phyloP scores from a whole-genome alignment of 2,888 invertebrate species.

The Punctoribates punctum region DNA sequence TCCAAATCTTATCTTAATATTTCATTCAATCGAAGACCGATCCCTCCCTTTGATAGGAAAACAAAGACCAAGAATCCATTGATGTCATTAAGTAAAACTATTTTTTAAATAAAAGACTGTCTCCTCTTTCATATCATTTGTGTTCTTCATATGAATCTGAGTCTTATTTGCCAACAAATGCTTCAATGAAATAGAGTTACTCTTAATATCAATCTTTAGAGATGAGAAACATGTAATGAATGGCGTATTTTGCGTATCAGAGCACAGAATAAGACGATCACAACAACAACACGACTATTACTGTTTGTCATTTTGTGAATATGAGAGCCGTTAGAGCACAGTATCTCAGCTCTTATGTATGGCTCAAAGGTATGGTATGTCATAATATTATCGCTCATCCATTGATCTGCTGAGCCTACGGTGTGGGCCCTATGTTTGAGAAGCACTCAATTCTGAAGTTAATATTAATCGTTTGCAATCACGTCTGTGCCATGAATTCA shows the following conservation, averaged over 20 bases:
- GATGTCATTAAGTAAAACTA: background rate
- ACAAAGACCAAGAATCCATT: background rate
- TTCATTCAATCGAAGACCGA: slow-evolving; percentile 2
- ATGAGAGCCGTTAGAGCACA: background rate
- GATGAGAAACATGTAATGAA: background rate
- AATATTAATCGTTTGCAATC: slow-evolving; percentile 1
- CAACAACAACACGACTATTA: background rate
- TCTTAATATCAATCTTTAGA: slow-evolving; percentile 20
- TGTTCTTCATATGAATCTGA: background rate
- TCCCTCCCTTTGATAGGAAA: background rate
- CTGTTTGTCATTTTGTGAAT: background rate
- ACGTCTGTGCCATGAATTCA: background rate
- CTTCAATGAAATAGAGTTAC: slow-evolving; percentile 13
- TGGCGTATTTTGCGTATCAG: background rate
- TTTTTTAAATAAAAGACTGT: background rate
- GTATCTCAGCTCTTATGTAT: background rate
- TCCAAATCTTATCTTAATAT: slow-evolving; percentile 3
- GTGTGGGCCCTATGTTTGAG: background rate
- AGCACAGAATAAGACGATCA: background rate
- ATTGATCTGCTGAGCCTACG: background rate
- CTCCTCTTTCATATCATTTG: background rate
- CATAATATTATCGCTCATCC: background rate
- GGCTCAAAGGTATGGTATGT: background rate
- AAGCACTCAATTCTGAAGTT: background rate
- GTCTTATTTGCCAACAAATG: background rate